phyloP scores from a whole-genome alignment of 2,888 invertebrate species.

The Leucophenga maculata region DNA sequence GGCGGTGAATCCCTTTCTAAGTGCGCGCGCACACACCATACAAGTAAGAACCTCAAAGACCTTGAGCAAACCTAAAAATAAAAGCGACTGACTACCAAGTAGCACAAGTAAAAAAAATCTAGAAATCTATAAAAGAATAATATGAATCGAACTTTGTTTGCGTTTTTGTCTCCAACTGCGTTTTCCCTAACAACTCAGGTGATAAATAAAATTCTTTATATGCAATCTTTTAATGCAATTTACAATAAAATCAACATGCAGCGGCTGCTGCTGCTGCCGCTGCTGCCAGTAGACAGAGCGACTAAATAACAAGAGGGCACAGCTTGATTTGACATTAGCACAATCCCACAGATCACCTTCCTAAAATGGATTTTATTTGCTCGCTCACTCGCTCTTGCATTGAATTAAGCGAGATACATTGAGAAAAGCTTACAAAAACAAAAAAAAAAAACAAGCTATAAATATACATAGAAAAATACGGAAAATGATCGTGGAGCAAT shows the following conservation, averaged over 20 bases:
- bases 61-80: constrained; percentile 37
- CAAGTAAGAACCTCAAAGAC: constrained; percentile 21
- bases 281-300: constrained; percentile 1
- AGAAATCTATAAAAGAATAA: constrained; percentile 27
- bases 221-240: constrained; percentile 69
- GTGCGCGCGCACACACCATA: neutral
- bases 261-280: constrained; percentile 24
- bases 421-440: constrained; percentile 51
- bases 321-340: constrained; percentile 71
- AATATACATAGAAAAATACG: constrained; percentile 66
- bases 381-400: neutral
- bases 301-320: constrained; percentile 66
- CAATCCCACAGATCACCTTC: constrained; percentile 68
- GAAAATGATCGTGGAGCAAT: constrained; percentile 55
- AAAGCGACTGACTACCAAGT: constrained; percentile 34
- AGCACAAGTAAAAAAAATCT: constrained; percentile 12
- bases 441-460: constrained; percentile 48
- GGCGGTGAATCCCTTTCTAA: neutral
- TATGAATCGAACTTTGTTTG: neutral
- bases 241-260: constrained; percentile 67
- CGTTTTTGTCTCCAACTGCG: constrained; percentile 66
- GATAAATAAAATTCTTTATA: constrained; percentile 70
- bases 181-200: constrained; percentile 67
- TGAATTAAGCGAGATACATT: constrained; percentile 32
- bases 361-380: constrained; percentile 62